These are phyloP conservation scores for Donacobius atricapilla DNA, from an alignment of 2,113 vertebrate genomes.

Conservation along the genomic window DNA sequence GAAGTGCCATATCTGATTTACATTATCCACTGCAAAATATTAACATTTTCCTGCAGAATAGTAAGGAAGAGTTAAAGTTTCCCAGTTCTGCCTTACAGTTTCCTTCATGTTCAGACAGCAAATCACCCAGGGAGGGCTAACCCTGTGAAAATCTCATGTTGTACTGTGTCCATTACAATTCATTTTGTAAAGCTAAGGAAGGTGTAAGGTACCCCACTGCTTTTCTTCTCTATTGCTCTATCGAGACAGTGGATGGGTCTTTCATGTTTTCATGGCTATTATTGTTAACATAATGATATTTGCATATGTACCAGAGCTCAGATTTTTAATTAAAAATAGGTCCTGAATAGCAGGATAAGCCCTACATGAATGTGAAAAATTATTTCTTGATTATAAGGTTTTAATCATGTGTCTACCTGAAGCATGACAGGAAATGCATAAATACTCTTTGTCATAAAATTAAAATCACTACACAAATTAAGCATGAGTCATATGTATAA, in stretches of 20 bases:
- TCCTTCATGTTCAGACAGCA: not conserved
- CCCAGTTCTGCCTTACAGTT: not conserved
- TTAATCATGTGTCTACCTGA: not conserved
- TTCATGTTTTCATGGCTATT: not conserved
- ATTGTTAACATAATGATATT: not conserved
- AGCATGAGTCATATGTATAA: not conserved
- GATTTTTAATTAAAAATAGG: constrained; percentile 24
- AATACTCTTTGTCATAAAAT: not conserved
- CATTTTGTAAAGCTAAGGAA: not conserved
- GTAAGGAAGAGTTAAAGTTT: not conserved
- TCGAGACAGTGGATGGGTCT: not conserved
- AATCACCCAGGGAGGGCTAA: not conserved
- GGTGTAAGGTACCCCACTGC: not conserved
- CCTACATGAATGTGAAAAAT: not conserved
- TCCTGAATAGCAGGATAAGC: not conserved
- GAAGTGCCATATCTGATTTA: fast-evolving
- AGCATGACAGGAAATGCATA: not conserved
- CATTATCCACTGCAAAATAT: not conserved
- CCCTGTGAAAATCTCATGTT: not conserved
- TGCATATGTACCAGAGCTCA: not conserved
- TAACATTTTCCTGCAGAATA: not conserved
- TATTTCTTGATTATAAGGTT: not conserved
- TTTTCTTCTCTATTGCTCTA: not conserved
- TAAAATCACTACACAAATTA: not conserved
- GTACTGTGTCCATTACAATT: not conserved